phyloP scores from a whole-genome alignment of 2,113 vertebrate species.

The Upupa epops region DNA sequence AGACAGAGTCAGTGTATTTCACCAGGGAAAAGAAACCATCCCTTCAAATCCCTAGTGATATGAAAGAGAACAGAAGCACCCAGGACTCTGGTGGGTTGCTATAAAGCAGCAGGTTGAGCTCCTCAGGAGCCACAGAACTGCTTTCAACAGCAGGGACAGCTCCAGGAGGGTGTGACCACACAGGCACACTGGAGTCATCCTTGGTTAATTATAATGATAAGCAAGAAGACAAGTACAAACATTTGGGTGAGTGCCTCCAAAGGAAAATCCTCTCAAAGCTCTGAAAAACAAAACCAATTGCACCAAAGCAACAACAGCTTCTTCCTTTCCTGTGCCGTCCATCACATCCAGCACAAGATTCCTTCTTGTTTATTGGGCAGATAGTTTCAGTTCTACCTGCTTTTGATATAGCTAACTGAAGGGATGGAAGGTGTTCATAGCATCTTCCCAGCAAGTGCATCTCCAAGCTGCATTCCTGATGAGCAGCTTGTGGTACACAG shows the following conservation, averaged over 20 bases:
- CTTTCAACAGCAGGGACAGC: neutral
- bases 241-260: accelerated
- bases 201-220: neutral
- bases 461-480: neutral
- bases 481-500: neutral
- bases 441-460: no score
- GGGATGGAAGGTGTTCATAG: neutral
- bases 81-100: neutral
- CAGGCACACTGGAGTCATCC: neutral
- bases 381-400: neutral
- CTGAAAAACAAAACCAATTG: neutral
- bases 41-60: neutral
- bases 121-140: neutral
- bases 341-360: neutral
- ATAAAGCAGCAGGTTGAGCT: neutral
- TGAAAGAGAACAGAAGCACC: neutral
- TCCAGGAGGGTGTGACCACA: accelerated
- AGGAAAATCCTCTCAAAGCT: neutral
- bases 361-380: neutral
- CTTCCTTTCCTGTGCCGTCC: neutral
- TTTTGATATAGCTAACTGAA: neutral
- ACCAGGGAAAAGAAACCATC: neutral
- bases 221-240: neutral
- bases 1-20: neutral
- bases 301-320: neutral